Percentiles rank a stretch among this genome's conserved stretches.
phyloP scores from a whole-genome alignment of 2,888 invertebrate genomes.

The Ceraclea dissimilis region DNA sequence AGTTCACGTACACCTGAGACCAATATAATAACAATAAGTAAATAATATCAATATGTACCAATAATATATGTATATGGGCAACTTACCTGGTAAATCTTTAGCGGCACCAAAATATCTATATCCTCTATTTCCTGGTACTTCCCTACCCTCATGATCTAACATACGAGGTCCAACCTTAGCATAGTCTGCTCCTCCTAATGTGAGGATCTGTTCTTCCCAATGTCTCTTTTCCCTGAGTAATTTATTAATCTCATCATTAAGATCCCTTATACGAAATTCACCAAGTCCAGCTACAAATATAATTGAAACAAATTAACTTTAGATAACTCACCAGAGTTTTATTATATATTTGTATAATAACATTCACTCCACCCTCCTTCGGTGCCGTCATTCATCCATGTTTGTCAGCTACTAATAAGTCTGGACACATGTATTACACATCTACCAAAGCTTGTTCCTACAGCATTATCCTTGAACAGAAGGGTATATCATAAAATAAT shows the following conservation, averaged over 20 bases:
- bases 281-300: conserved; percentile 79
- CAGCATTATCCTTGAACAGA: no score
- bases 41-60: background rate
- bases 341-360: no score
- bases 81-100: conserved; percentile 83
- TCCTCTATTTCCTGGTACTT: conserved; percentile 95
- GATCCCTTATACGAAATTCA: conserved; percentile 93
- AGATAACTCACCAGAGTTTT: background rate
- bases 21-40: background rate
- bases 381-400: no score
- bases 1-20: conserved; percentile 81
- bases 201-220: conserved; percentile 96
- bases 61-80: background rate
- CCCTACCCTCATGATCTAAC: conserved; percentile 89
- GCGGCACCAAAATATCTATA: conserved; percentile 99
- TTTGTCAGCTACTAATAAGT: no score
- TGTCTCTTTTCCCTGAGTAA: conserved; percentile 90
- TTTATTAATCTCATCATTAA: conserved; percentile 99
- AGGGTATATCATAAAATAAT: background rate
- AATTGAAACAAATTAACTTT: conserved; percentile 1
- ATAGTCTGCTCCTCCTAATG: conserved; percentile 93
- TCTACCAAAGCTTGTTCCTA: no score
- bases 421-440: no score
- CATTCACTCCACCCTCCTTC: no score
- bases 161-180: conserved; percentile 86